Percentiles rank a stretch among this genome's conserved stretches.
These are phyloP conservation scores for Mobula birostris DNA, from an alignment of 2,113 vertebrate species.

Conservation along the genomic window DNA sequence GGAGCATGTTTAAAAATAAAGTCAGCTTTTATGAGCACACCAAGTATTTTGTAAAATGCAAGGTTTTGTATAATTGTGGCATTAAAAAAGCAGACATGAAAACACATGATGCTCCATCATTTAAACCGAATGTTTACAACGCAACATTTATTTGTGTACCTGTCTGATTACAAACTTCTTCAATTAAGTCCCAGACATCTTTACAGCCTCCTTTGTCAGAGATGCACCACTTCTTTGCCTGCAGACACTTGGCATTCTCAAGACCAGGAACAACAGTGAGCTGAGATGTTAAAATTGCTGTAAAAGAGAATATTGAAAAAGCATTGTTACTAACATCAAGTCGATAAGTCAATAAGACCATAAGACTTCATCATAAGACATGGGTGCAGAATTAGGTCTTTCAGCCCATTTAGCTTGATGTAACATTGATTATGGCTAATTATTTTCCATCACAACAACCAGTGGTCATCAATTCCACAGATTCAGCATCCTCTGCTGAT, in stretches of 20 bases:
- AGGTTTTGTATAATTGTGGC: neutral
- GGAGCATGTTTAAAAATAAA: neutral
- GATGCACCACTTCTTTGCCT: constrained; percentile 51
- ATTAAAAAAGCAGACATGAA: neutral
- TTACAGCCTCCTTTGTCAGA: constrained; percentile 46
- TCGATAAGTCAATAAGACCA: neutral
- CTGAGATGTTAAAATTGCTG: constrained; percentile 50
- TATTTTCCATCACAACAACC: no score
- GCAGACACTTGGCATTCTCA: constrained; percentile 46
- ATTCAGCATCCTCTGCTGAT: no score
- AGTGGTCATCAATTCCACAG: no score
- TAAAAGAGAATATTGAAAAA: constrained; percentile 40
- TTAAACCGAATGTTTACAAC: neutral
- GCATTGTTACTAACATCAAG: neutral
- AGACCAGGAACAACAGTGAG: constrained; percentile 39
- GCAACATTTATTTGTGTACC: constrained; percentile 51
- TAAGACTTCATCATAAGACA: no score
- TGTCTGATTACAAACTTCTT: constrained; percentile 50
- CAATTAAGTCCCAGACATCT: constrained; percentile 49
- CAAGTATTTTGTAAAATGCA: neutral
- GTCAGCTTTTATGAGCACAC: neutral
- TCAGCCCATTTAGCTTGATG: no score
- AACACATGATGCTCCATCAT: neutral
- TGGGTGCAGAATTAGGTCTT: no score
- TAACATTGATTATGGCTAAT: no score